phyloP scores from a whole-genome alignment of 2,113 vertebrate species.

The Caretta caretta region DNA sequence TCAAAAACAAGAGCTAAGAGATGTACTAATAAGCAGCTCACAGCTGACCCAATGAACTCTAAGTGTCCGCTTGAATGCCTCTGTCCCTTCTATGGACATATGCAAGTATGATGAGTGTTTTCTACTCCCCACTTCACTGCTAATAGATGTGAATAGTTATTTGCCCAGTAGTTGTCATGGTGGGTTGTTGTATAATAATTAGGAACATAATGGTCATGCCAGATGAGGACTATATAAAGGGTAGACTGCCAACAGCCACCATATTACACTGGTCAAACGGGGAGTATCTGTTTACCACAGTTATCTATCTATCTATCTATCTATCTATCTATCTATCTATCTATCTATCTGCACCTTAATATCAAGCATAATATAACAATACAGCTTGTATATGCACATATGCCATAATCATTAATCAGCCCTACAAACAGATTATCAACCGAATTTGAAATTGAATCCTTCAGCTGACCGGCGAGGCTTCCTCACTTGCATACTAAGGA shows the following conservation, averaged over 20 bases:
- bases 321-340: not conserved
- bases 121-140: fast-evolving
- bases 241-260: not conserved
- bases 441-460: not conserved
- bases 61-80: not conserved
- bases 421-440: not conserved
- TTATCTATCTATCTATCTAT: not conserved
- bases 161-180: fast-evolving
- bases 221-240: fast-evolving
- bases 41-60: not conserved
- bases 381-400: not conserved
- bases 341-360: not conserved
- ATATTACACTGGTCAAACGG: fast-evolving
- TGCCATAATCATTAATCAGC: not conserved
- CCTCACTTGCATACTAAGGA: not conserved
- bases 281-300: fast-evolving
- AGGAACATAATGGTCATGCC: not conserved
- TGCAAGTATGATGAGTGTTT: not conserved
- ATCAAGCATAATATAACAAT: not conserved
- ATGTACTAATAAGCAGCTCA: not conserved
- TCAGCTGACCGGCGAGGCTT: not conserved
- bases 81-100: not conserved
- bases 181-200: not conserved
- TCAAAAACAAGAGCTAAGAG: not conserved
- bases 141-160: fast-evolving